phyloP scores from a whole-genome alignment of 2,113 vertebrate genomes.

The Pedionomus torquatus region DNA sequence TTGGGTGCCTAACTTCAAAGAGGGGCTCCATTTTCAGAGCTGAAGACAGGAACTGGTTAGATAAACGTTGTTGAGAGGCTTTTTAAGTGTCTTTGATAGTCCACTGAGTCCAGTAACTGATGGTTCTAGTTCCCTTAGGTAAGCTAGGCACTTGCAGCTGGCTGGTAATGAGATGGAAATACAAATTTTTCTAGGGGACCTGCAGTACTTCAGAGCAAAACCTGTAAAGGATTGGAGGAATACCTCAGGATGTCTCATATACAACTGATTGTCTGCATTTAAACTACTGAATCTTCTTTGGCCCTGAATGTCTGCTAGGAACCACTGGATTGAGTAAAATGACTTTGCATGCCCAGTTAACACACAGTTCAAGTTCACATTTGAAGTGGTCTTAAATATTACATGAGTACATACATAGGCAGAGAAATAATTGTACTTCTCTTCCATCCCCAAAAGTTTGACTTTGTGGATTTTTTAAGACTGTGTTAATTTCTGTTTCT shows the following conservation, averaged over 20 bases:
- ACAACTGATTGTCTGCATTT: neutral
- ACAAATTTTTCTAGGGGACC: neutral
- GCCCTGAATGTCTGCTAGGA: neutral
- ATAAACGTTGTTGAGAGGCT: fast-evolving
- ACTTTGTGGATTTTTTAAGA: neutral
- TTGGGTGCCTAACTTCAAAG: neutral
- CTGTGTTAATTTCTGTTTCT: neutral
- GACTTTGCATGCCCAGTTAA: neutral
- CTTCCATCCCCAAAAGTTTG: neutral
- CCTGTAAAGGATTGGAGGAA: neutral
- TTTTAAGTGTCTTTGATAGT: neutral
- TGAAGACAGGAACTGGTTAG: neutral
- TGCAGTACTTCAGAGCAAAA: neutral
- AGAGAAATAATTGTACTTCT: neutral
- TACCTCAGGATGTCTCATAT: neutral
- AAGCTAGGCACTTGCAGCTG: neutral
- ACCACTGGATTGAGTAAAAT: neutral
- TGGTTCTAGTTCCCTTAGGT: neutral
- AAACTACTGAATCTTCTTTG: neutral
- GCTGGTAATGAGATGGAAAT: neutral
- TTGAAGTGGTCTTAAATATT: neutral
- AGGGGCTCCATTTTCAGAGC: neutral
- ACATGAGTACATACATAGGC: neutral
- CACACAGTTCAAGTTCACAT: neutral
- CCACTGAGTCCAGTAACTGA: neutral